These are phyloP conservation scores for Marisa cornuarietis DNA, from an alignment of 1,140 invertebrate species.

Conservation along the genomic window DNA sequence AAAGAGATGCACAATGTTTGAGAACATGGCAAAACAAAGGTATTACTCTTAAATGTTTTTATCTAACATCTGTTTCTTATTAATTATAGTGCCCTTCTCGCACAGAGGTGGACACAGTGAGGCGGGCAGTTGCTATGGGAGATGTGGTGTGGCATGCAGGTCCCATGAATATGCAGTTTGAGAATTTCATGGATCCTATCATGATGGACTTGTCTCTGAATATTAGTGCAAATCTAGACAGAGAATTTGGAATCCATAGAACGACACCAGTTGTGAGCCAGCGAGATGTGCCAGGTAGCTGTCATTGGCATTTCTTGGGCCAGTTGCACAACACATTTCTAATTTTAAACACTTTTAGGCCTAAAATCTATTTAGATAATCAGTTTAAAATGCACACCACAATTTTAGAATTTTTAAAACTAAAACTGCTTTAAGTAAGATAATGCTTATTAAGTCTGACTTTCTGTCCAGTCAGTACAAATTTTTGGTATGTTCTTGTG, in stretches of 20 bases:
- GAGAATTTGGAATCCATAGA: conserved; percentile 37
- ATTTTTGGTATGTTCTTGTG: too few species aligned
- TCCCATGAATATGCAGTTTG: conserved; percentile 58
- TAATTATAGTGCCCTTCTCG: conserved; percentile 49
- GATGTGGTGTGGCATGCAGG: conserved; percentile 55
- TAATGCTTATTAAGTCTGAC: too few species aligned
- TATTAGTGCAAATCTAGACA: conserved; percentile 41
- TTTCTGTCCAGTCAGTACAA: too few species aligned
- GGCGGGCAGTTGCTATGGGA: conserved; percentile 40
- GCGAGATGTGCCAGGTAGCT: conserved; percentile 56
- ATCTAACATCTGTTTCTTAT: conserved; percentile 11
- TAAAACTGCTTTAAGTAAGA: too few species aligned
- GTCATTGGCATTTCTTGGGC: not conserved
- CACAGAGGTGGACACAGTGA: conserved; percentile 29
- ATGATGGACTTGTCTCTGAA: conserved; percentile 46
- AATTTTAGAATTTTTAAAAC: too few species aligned
- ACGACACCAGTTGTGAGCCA: conserved; percentile 43
- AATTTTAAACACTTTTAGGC: too few species aligned
- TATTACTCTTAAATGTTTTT: too few species aligned
- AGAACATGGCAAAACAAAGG: too few species aligned
- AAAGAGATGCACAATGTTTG: too few species aligned
- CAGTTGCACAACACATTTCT: not conserved
- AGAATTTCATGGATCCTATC: conserved; percentile 37
- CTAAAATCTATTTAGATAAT: too few species aligned
- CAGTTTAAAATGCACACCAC: too few species aligned